A percentile compares a stretch with the other conserved stretches of the same genome.
phyloP scores from a whole-genome alignment of 2,113 vertebrate genomes.

The Thomomys bottae region DNA sequence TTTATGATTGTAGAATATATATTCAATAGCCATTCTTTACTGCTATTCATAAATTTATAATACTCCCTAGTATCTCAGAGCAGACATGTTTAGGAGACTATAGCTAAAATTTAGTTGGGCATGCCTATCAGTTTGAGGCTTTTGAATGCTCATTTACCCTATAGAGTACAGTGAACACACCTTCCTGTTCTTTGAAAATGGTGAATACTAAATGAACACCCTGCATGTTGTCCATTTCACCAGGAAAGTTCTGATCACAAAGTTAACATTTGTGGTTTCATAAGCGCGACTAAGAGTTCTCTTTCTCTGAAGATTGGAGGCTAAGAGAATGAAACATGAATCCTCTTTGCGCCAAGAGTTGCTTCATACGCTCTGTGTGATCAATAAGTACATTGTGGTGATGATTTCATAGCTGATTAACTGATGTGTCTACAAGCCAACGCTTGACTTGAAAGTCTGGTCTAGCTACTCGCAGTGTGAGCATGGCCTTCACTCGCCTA shows the following conservation, averaged over 20 bases:
- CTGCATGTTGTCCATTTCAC: background rate
- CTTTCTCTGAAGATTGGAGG: conserved; percentile 68
- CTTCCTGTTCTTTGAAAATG: background rate
- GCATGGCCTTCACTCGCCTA: conserved; percentile 77
- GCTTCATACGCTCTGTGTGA: conserved; percentile 80
- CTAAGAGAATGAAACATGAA: conserved; percentile 75
- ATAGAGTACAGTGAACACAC: background rate
- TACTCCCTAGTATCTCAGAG: background rate
- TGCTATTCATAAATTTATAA: background rate
- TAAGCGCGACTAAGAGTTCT: conserved; percentile 61
- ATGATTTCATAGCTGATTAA: conserved; percentile 80
- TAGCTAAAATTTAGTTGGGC: background rate
- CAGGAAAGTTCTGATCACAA: background rate
- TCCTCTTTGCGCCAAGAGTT: conserved; percentile 76
- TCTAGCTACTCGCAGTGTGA: conserved; percentile 81
- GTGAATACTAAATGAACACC: background rate
- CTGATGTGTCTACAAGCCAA: conserved; percentile 83
- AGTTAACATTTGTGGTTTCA: background rate
- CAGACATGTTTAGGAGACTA: background rate
- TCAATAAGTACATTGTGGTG: conserved; percentile 84
- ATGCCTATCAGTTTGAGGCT: background rate
- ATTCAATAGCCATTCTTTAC: background rate
- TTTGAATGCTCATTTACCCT: background rate
- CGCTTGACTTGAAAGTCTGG: conserved; percentile 83
- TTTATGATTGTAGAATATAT: background rate